Base-by-base conservation (phyloP, 2,888 invertebrate species). In the Latrodectus hesperus region DNA sequence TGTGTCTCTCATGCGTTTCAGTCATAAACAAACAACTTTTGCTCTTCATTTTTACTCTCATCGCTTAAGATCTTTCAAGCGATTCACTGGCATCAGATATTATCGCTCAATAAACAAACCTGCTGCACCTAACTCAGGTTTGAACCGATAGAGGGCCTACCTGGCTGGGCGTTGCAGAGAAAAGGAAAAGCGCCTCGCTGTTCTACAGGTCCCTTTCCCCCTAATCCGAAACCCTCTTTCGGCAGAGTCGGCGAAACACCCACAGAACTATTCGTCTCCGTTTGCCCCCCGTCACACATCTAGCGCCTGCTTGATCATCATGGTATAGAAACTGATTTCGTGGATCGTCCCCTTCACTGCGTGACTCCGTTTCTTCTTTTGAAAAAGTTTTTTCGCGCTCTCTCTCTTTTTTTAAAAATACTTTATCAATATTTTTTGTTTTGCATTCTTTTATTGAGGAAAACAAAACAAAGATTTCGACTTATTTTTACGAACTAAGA, bases 91-190 rank as follows among this genome's bases (percentile, higher is more conserved):
- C 38, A 38, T 38, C 38, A 38, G 38, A 38, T 38, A 38, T 38
- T 38, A 38, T 38, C 38, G 38, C 38, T 38, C 38, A 60, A n/a
- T 60, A 60, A 60, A 16, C n/a, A n/a, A 60, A 60, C 60, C 60
- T 60, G 60, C 60, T 68, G 67, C 22, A 68, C 67, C 67, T 68
- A 68, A 68, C 22, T 75, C 75, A 4, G 26, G 17, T 9, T 11
- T n/a, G 12, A 75, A 75, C 75, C 75, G 75, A 64, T 75, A 75
- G 75, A 75, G 75, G 75, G 75, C 75, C 64, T 26, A 64, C 75
- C 75, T 75, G 75, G 60, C 75, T 26, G 75, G 64, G 75, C 75
- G 64, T 75, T 75, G 75, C 75, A 75, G 75, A 49, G 38, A 26
- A 53, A 52, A 49, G 38, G 75, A 75, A n/a, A 53, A 52, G 75